Percentiles rank a stretch among this genome's conserved stretches.
Evolutionary conservation across 2,888 invertebrate species (phyloP).

Genomic region (Poecilus cupreus): DNA sequence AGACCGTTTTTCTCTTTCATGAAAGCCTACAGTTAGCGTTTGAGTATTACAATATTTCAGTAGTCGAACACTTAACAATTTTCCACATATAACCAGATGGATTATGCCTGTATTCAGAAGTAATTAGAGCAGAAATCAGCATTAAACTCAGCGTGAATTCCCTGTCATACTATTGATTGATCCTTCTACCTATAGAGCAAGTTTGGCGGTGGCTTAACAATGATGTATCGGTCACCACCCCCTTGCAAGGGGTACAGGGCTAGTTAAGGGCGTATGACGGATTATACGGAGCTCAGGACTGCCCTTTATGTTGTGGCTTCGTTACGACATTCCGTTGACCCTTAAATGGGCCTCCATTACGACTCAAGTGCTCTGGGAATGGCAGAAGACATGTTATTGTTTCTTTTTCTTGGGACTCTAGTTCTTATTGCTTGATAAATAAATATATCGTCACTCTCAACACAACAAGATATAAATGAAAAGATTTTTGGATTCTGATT

Average conservation of each 20-base stretch:
- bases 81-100: no score
- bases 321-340: background rate
- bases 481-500: no score
- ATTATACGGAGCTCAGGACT: background rate
- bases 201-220: background rate
- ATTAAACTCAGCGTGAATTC: background rate
- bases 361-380: background rate
- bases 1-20: no score
- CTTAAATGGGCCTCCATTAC: slow-evolving; percentile 8
- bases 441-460: no score
- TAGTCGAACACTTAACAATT: no score
- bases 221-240: background rate
- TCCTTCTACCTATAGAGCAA: background rate
- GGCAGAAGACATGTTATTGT: slow-evolving; percentile 7
- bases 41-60: no score
- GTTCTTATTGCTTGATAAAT: slow-evolving; percentile 2
- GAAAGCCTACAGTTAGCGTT: no score
- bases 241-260: background rate
- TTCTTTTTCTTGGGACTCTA: slow-evolving; percentile 25
- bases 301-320: background rate
- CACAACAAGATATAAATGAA: no score
- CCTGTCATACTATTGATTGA: background rate
- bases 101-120: no score
- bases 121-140: no score
- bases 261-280: background rate